Conservation (phyloP, 1,140 invertebrate species). For the Drosophila neocordata region DNA sequence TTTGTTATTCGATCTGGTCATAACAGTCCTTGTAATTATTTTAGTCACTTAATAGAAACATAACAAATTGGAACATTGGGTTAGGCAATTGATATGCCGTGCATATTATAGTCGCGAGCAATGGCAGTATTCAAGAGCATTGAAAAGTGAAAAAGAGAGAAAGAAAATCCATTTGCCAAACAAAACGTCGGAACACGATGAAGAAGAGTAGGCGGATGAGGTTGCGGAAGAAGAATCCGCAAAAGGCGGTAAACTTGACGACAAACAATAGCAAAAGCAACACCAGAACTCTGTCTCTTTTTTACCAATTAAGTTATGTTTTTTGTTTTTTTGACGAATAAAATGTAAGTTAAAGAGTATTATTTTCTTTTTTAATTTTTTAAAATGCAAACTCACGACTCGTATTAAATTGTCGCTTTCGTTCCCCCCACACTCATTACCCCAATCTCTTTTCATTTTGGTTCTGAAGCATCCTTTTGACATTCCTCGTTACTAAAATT, state of each 20-base stretch:
- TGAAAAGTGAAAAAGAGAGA: constrained; percentile 33
- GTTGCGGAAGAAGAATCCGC: constrained; percentile 24
- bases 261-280: not conserved
- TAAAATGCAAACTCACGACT: too few relatives aligned
- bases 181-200: constrained; percentile 26
- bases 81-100: not conserved
- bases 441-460: too few relatives aligned
- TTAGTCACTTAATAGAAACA: not conserved
- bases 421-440: too few relatives aligned
- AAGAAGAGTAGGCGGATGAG: constrained; percentile 13
- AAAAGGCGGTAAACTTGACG: constrained; percentile 55
- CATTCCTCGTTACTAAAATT: constrained; percentile 48
- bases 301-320: not conserved
- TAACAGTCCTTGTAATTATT: not conserved
- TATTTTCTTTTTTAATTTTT: not conserved
- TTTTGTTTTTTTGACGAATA: not conserved
- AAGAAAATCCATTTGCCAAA: constrained; percentile 61
- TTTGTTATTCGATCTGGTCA: not conserved
- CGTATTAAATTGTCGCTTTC: too few relatives aligned
- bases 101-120: not conserved
- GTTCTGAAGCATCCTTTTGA: constrained; percentile 56
- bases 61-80: not conserved
- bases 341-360: not conserved
- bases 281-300: not conserved
- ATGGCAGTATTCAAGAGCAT: constrained; percentile 41